These are phyloP conservation scores for Phoxinus dragarum DNA, from an alignment of 2,797 vertebrate genomes.

Conservation along the genomic window DNA sequence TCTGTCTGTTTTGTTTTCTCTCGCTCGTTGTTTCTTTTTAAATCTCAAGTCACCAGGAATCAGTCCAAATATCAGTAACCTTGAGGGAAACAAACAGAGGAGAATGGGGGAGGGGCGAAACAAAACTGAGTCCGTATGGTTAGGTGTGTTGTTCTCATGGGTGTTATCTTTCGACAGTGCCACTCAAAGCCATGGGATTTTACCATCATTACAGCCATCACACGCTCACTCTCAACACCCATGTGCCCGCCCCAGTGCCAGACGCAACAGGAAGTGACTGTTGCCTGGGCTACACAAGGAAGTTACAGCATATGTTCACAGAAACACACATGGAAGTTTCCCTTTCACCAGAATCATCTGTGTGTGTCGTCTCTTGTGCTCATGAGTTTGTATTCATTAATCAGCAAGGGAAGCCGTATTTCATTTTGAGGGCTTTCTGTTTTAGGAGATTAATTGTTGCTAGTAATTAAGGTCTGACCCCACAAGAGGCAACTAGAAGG, in stretches of 20 bases:
- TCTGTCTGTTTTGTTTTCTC: background rate
- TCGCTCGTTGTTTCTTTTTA: background rate
- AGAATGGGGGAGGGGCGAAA: constrained; percentile 12
- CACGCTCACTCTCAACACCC: constrained; percentile 3
- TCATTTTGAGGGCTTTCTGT: background rate
- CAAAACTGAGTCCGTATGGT: background rate
- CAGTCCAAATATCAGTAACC: constrained; percentile 31
- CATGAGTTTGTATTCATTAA: background rate
- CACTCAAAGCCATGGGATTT: constrained; percentile 15
- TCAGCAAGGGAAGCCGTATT: background rate
- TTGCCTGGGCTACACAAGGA: constrained; percentile 12
- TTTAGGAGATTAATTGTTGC: background rate
- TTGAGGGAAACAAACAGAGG: constrained; percentile 38
- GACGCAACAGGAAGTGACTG: constrained; percentile 9
- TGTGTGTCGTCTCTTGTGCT: background rate
- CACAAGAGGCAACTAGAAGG: background rate
- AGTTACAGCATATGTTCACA: constrained; percentile 2
- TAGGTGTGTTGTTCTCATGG: constrained; percentile 33
- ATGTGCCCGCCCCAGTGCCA: background rate
- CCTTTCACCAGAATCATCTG: background rate
- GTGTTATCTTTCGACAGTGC: constrained; percentile 31
- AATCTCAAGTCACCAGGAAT: background rate
- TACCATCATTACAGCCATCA: background rate
- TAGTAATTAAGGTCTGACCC: constrained; percentile 2
- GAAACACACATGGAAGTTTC: constrained; percentile 1